phyloP scores from a whole-genome alignment of 1,140 invertebrate genomes.

The Drosophila pallidifrons region DNA sequence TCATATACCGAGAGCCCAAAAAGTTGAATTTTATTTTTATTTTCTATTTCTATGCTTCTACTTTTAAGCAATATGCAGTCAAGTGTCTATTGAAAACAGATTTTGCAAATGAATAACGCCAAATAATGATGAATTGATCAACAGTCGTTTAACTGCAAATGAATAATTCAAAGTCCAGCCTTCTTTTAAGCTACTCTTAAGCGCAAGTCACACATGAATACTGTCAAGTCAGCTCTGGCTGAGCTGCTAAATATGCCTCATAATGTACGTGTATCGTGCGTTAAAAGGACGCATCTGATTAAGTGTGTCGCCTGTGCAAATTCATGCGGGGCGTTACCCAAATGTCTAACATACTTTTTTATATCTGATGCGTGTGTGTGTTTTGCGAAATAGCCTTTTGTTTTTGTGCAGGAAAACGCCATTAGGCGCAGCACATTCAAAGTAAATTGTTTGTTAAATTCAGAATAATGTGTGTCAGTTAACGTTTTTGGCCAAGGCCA shows the following conservation, averaged over 20 bases:
- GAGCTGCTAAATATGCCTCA: constrained; percentile 30
- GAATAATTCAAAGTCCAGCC: too few relatives aligned
- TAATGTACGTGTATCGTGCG: constrained; percentile 1
- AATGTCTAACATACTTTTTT: constrained; percentile 36
- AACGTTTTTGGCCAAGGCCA: constrained; percentile 54
- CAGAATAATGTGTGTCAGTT: constrained; percentile 83
- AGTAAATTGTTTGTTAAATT: constrained; percentile 84
- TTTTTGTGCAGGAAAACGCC: constrained; percentile 67
- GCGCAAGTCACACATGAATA: background rate
- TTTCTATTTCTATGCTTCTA: too few relatives aligned
- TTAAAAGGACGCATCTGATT: constrained; percentile 37
- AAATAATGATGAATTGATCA: too few relatives aligned
- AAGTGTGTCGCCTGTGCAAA: constrained; percentile 38
- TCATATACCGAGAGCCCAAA: too few relatives aligned
- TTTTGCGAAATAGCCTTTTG: constrained; percentile 42
- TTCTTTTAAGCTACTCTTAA: too few relatives aligned
- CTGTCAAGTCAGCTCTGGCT: background rate
- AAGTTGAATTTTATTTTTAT: too few relatives aligned
- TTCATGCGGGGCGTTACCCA: constrained; percentile 28
- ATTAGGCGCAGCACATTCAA: constrained; percentile 80
- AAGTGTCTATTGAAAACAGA: too few relatives aligned
- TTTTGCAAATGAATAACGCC: too few relatives aligned
- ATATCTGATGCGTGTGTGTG: constrained; percentile 27
- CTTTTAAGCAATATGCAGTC: too few relatives aligned
- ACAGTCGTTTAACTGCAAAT: too few relatives aligned